Evolutionary conservation across 1,140 invertebrate species (phyloP), one percentile per base, ranked within the genome.

Genomic region (Caenorhabditis inopinata): DNA sequence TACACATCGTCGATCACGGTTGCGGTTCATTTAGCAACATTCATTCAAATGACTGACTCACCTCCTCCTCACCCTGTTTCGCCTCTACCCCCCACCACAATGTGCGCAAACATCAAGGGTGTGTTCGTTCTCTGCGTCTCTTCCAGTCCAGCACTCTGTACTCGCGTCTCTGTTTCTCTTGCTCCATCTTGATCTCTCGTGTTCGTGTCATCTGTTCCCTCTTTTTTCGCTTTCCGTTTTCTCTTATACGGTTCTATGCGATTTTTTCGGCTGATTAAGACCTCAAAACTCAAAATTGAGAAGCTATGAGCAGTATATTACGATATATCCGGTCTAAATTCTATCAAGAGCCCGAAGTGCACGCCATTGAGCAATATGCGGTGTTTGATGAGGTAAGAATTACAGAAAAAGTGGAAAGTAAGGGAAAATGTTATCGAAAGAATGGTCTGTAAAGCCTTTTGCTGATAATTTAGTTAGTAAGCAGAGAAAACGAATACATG

Each of bases 41-140:
- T 42, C 58, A 68, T 68, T 68, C 58, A 38, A 68, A 68, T 68
- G 58, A 68, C 58, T 42, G 32, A 68, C 29, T 42, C 58, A 58
- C 25, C 51, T 21, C 32, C 32, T n/a, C 58, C 32, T 16, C 27
- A n/a, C 27, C 27, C 27, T 58, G n/a, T 23, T 42, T 21, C 5
- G 32, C 32, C 32, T 18, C 32, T 12, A 4, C 6, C 6, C 48
- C 48, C n/a, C n/a, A 4, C 12, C 48, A 51, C 11, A 23, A 42
- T 21, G 32, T 42, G 58, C 32, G 58, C 58, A 38, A n/a, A 68
- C 58, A 68, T 32, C 16, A 35, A 32, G n/a, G 58, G 58, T 9
- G 58, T 14, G 58, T 29, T 68, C 58, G 2, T 3, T 38, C 32
- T 68, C 53, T 29, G 53, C 53, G 53, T 58, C 53, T 58, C 58